Conservation (phyloP, 2,888 invertebrate species). For the Orthonevra nobilis region DNA sequence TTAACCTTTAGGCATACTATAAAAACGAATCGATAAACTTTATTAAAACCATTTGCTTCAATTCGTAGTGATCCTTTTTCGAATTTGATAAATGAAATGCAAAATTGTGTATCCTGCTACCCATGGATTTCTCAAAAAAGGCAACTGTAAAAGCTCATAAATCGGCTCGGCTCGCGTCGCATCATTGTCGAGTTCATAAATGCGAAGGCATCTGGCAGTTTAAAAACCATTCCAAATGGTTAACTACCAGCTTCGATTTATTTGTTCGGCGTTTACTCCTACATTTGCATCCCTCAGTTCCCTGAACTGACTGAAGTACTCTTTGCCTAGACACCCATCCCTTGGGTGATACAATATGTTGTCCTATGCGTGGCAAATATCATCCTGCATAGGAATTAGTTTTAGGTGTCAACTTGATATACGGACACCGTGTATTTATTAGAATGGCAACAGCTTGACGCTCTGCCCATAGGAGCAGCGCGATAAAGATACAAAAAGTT, state of each 20-base stretch:
- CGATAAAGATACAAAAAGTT: slow-evolving; percentile 66
- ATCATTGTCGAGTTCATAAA: slow-evolving; percentile 65
- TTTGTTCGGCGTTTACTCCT: slow-evolving; percentile 63
- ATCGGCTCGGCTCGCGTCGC: slow-evolving; percentile 44
- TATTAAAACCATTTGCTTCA: slow-evolving; percentile 36
- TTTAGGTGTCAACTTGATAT: slow-evolving; percentile 70
- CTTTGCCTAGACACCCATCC: background rate
- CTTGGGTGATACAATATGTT: slow-evolving; percentile 45
- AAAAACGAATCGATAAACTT: slow-evolving; percentile 32
- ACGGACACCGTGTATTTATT: slow-evolving; percentile 64
- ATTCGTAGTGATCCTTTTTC: slow-evolving; percentile 30
- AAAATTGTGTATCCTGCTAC: background rate
- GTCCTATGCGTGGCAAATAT: slow-evolving; percentile 16
- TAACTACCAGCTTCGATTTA: slow-evolving; percentile 68
- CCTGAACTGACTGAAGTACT: background rate
- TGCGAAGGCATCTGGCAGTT: slow-evolving; percentile 64
- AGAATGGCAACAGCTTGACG: slow-evolving; percentile 66
- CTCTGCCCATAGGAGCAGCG: slow-evolving; percentile 34
- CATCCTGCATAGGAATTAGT: slow-evolving; percentile 55
- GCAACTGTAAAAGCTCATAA: slow-evolving; percentile 55
- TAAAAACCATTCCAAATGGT: slow-evolving; percentile 65
- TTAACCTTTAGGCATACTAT: too few species aligned
- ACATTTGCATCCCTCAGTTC: slow-evolving; percentile 57
- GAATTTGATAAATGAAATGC: slow-evolving; percentile 34
- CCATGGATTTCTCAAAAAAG: background rate